These are phyloP conservation scores for Melanophora roralis DNA, from an alignment of 2,888 invertebrate species.

Conservation along the genomic window DNA sequence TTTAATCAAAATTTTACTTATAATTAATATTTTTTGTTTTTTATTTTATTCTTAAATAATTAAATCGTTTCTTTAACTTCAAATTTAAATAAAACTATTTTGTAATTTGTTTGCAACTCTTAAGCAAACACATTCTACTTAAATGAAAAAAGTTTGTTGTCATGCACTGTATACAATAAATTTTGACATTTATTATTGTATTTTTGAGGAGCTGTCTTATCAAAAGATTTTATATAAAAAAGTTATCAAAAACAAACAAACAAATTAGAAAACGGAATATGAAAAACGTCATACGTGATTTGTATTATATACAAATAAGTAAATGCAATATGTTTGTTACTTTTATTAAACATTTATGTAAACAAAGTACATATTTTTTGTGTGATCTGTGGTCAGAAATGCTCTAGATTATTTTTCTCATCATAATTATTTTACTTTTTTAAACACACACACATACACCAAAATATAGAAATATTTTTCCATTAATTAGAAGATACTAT, in stretches of 20 bases:
- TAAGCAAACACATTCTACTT: constrained; percentile 34
- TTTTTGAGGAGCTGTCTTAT: constrained; percentile 25
- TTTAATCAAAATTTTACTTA: too few relatives aligned
- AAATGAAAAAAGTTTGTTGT: constrained; percentile 24
- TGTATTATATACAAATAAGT: too few relatives aligned
- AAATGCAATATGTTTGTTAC: constrained; percentile 4
- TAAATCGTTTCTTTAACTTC: too few relatives aligned
- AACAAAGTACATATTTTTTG: too few relatives aligned
- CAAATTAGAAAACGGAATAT: background rate
- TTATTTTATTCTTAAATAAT: constrained; percentile 6
- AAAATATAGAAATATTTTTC: too few relatives aligned
- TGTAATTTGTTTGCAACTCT: constrained; percentile 2
- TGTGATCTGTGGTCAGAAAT: too few relatives aligned
- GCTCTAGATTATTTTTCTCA: too few relatives aligned
- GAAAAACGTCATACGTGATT: background rate
- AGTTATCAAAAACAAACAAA: background rate
- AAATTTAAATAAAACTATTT: too few relatives aligned
- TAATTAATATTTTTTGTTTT: background rate
- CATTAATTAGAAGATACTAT: too few relatives aligned
- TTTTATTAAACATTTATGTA: background rate
- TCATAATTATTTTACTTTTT: too few relatives aligned
- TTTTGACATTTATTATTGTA: constrained; percentile 34
- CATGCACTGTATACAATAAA: constrained; percentile 34
- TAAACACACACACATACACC: too few relatives aligned
- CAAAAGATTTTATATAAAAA: background rate